Evolutionary conservation across 2,113 vertebrate genomes (phyloP), one percentile per base, ranked within the genome.

Genomic region (Neolamprologus kungweensis): DNA sequence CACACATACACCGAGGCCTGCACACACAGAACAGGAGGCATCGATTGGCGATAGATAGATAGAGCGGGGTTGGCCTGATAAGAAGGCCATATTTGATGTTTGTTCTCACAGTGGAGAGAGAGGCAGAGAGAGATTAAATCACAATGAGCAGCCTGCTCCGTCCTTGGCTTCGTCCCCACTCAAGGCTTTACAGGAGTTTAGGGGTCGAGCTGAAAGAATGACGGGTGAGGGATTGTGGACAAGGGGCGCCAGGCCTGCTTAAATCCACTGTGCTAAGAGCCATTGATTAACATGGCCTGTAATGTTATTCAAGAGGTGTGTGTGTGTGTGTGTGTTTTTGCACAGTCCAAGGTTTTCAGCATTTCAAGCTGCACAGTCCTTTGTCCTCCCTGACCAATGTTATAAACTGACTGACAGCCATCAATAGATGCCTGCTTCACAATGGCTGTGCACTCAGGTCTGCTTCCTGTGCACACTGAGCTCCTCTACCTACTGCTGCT

Each of bases 21-120:
- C 50, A 81, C 83, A 65, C 86, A 82, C 51, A 90, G 84, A 94
- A 58, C 45, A 73, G 83, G 42, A 87, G 87, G 81, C 94, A 96
- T 96, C 81, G 95, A 96, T 96, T 93, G 94, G 92, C 33, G 93
- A 94, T 94, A 92, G 94, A 93, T 92, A 91, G 92, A 92, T 88
- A 94, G 93, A 94, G 89, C 68, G 71, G 65, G 87, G 42, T 85
- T 31, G 55, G 82, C 82, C 93, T 93, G 95, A 95, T 95, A 96
- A 96, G 94, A 84, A 93, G 94, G 93, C 92, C 91, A 92, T 93
- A 91, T 95, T 95, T 95, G 95, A 94, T 95, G 95, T 96, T 95
- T 96, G 95, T 86, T 93, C 91, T 91, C 33, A 86, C 81, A 80
- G 88, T 57, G 40, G 90, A 85, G 83, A 85, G 89, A 92, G 87